These are phyloP conservation scores for Engystomops pustulosus DNA, from an alignment of 2,113 vertebrate species.

Conservation along the genomic window DNA sequence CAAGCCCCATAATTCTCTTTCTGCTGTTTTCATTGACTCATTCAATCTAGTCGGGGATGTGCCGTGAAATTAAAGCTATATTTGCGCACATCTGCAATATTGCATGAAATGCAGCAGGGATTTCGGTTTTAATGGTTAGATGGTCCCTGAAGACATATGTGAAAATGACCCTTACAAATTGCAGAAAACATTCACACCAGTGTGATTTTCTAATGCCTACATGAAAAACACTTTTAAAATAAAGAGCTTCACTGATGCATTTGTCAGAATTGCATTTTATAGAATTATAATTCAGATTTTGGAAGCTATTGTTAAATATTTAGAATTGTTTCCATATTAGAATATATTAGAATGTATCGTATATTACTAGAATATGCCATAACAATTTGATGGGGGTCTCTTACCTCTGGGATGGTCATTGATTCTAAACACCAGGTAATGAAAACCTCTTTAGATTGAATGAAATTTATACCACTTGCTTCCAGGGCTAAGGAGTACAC, in stretches of 20 bases:
- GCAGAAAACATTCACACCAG: neutral
- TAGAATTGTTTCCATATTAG: neutral
- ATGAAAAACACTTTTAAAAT: neutral
- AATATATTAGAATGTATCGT: neutral
- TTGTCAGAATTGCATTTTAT: neutral
- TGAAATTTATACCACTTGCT: no score
- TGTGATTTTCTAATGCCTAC: neutral
- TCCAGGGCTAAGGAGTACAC: no score
- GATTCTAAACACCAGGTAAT: neutral
- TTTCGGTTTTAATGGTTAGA: neutral
- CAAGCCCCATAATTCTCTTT: slow-evolving; percentile 2
- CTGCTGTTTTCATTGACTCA: neutral
- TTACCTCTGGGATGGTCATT: neutral
- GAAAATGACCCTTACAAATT: slow-evolving; percentile 1
- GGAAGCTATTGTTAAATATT: neutral
- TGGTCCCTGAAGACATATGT: neutral
- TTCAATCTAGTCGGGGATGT: neutral
- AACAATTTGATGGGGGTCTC: neutral
- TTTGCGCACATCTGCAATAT: slow-evolving; percentile 11
- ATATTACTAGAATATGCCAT: neutral
- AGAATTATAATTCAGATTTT: neutral
- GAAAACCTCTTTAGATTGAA: no score
- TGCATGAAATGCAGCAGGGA: neutral
- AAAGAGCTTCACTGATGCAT: neutral
- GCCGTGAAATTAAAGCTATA: slow-evolving; percentile 9